Base-by-base conservation (phyloP, 2,113 vertebrate species). In the Montifringilla adamsi region DNA sequence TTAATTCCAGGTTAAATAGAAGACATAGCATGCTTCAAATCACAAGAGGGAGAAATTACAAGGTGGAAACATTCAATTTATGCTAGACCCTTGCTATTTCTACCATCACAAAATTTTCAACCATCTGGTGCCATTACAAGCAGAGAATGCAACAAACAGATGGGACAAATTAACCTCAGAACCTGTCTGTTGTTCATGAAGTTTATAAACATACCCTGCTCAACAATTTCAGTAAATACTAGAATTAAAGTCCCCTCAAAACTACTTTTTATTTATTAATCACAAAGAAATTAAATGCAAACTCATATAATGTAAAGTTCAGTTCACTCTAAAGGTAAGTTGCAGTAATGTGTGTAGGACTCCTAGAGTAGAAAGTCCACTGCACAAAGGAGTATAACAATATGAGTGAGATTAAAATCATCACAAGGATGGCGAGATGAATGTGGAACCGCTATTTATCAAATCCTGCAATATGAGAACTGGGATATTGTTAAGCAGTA, bases 11-110 rank as follows among this genome's bases (percentile, higher is more conserved):
- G n/a, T 73, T 93, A 95, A 80, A 87, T 3, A 74, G 60, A 96
- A 96, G 67, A 56, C 15, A 27, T 28, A 92, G 69, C 37, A n/a
- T 69, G 44, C 76, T 82, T 95, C 81, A 96, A 94, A 95, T 70
- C 67, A 90, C 31, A 81, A 88, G 55, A 82, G 35, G 78, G 22
- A 89, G 78, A 60, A 91, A 76, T 60, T 63, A 43, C 17, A 64
- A 59, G 17, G 52, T 94, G n/a, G 62, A 96, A 95, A 92, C 23
- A 81, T 33, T n/a, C 17, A 77, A 76, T 84, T 78, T 69, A 90
- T 18, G 21, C 66, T 56, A 41, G 8, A 84, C 49, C 92, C 35
- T 60, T 86, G 24, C 11, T 72, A 75, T 37, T 91, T 67, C 39
- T 55, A 63, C 39, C 6, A 8, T n/a, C 33, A 78, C 20, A 39